Evolutionary conservation across 2,797 vertebrate genomes (phyloP).

Genomic region (Pelochelys cantorii): DNA sequence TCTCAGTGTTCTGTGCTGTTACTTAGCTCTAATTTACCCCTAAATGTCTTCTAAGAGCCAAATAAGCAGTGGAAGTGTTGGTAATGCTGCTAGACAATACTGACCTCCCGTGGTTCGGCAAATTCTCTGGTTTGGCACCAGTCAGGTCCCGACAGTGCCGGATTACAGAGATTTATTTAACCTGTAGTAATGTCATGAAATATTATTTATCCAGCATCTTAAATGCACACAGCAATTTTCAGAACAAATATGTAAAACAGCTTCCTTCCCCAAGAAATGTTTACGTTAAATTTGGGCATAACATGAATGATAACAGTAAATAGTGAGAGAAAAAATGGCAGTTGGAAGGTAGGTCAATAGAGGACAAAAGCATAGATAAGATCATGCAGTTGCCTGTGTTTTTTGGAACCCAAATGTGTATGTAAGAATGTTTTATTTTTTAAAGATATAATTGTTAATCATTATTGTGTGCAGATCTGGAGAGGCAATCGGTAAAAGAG

Average conservation of each 20-base stretch:
- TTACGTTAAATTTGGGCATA: background rate
- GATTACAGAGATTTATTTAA: no score
- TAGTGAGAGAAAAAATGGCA: fast-evolving
- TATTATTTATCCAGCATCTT: background rate
- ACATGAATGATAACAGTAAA: background rate
- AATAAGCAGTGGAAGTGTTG: no score
- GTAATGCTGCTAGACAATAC: no score
- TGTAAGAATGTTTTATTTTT: background rate
- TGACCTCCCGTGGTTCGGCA: no score
- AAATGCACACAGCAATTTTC: background rate
- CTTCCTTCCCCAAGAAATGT: background rate
- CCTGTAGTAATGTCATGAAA: background rate
- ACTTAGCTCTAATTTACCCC: no score
- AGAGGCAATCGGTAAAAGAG: background rate
- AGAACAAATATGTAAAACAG: background rate
- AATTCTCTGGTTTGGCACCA: no score
- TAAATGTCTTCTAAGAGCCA: no score
- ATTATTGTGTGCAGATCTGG: background rate
- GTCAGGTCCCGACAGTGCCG: no score
- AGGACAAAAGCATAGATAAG: background rate
- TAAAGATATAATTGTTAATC: background rate
- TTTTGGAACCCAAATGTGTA: background rate
- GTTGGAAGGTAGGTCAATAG: fast-evolving
- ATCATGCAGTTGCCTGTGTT: background rate
- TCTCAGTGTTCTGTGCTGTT: no score